Evolutionary conservation across 2,113 vertebrate genomes (phyloP), one percentile per base, ranked within the genome.

Genomic region (Perca schrenkii): DNA sequence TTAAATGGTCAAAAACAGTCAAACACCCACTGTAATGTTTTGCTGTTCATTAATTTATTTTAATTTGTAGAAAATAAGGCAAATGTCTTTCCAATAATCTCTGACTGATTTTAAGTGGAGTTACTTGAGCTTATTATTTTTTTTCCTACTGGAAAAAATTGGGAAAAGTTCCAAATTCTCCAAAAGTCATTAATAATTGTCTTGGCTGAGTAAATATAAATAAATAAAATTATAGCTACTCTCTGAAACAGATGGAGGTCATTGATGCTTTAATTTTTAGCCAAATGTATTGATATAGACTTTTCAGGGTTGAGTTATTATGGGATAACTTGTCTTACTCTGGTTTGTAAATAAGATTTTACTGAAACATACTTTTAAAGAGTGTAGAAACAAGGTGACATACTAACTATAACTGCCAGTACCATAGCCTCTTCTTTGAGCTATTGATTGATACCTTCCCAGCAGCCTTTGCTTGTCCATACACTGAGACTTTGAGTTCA

Each of bases 1-100:
- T 71, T 75, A 88, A 81, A 81, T 66, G 34, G 31, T 71, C 19
- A 68, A 81, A 87, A 86, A 68, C 71, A 79, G 28, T 53, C 1
- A 22, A 31, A 63, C 58, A 60, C 16, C 17, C 31, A 63, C 22
- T 2, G 11, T 17, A 16, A 31, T n/a, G 25, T 50, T 36, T 36
- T 36, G 36, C 36, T 7, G 36, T 7, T 36, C 13, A 16, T 65
- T 22, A 36, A 1, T 53, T 36, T 61, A 50, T 80, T 34, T 17
- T 1, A 34, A 2, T 43, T 46, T 31, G 7, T 61, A 3, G n/a
- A 40, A 78, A 78, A n/a, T 22, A 52, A 13, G 28, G 28, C 21
- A 16, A 64, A 53, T 67, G 43, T 47, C 46, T 47, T 50, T 47
- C 6, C 1, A 22, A 8, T 72, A 64, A 67, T 22, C 22, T 79